Base-by-base conservation (phyloP, 2,797 vertebrate genomes). In the Delichon dasypus region DNA sequence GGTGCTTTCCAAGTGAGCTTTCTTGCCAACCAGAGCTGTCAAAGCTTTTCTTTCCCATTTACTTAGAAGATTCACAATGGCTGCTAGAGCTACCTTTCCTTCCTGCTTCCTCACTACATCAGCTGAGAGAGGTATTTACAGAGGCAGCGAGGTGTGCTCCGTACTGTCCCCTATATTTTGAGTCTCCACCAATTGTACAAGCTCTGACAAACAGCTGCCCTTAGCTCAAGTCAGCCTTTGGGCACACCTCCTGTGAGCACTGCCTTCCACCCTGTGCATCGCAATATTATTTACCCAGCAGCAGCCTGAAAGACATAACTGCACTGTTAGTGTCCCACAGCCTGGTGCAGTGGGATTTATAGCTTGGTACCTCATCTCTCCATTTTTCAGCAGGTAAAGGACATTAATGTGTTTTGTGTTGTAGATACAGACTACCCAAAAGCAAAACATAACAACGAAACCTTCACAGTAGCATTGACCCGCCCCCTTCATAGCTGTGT, bases 161-260 rank as follows among this genome's bases (percentile, higher is more conserved):
- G 20, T 58, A 36, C 32, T 53, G 19, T 48, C 16, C 53, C 85
- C 36, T 32, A 48, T 27, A 55, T 22, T 42, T 48, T 0, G 2
- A 62, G 13, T 42, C 60, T 54, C 29, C 16, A 53, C 25, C 0
- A 0, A 27, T 5, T 42, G 48, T 16, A 48, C 5, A 40, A 62
- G 21, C 48, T 36, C 15, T 3, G 2, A 30, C 21, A 20, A 78
- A 48, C 21, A 77, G 57, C 70, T 71, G 53, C 26, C 6, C 66
- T 74, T 53, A 47, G 15, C 10, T 61, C 1, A 4, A 42, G 36
- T 34, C 51, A 58, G 42, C 34, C 44, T 85, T 68, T 7, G 3
- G 32, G 53, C 4, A 3, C 4, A 22, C 11, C 29, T 79, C 21
- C 22, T 64, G 26, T 0, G 2, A 60, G 16, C 26, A 5, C 19